phyloP scores from a whole-genome alignment of 2,113 vertebrate genomes.

The Abramis brama region DNA sequence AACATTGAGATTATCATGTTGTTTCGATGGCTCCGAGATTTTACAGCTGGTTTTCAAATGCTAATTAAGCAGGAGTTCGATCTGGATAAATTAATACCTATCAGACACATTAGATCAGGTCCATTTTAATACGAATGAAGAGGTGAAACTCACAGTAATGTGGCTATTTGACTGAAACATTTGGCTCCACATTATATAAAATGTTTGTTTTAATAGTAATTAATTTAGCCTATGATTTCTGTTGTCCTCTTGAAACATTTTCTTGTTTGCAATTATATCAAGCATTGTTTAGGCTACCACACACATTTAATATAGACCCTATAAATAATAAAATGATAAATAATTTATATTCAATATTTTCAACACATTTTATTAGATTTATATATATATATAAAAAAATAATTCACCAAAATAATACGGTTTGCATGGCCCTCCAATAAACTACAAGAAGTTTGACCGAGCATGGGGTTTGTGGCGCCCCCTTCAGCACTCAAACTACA shows the following conservation, averaged over 20 bases:
- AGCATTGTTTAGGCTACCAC: neutral
- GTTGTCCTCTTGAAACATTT: neutral
- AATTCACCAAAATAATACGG: neutral
- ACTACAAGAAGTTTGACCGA: neutral
- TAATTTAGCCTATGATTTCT: neutral
- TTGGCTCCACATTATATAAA: neutral
- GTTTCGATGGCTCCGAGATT: constrained; percentile 67
- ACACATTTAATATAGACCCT: neutral
- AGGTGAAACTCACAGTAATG: constrained; percentile 41
- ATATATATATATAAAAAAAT: neutral
- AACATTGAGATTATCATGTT: constrained; percentile 64
- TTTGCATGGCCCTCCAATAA: neutral
- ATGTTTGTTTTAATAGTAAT: neutral
- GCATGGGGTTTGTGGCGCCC: constrained; percentile 23
- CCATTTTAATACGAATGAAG: constrained; percentile 42
- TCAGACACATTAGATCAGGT: neutral
- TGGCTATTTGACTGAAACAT: neutral
- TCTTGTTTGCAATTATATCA: neutral
- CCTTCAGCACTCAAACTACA: constrained; percentile 7
- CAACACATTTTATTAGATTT: neutral
- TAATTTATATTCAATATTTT: neutral
- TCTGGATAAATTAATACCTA: constrained; percentile 55
- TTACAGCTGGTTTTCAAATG: constrained; percentile 60
- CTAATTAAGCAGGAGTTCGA: constrained; percentile 58
- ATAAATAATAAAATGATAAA: neutral